A percentile compares a stretch with the other conserved stretches of the same genome.
Conservation (phyloP, 2,113 vertebrate species). For the Dipodomys spectabilis region DNA sequence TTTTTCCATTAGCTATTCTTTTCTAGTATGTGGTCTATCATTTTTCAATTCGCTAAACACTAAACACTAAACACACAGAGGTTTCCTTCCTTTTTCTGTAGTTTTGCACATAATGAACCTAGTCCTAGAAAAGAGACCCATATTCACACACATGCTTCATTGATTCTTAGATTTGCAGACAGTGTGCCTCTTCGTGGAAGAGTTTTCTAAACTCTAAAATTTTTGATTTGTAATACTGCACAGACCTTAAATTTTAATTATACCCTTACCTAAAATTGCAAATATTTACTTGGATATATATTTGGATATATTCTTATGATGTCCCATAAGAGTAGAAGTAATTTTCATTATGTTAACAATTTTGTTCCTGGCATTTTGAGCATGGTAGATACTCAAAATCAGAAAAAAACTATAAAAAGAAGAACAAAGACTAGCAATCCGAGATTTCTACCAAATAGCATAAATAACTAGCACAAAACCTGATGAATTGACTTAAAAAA, state of each 20-base stretch:
- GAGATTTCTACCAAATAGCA: neutral
- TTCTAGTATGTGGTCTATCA: neutral
- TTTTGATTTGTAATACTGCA: neutral
- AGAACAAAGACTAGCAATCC: neutral
- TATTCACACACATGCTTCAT: neutral
- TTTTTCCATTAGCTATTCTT: neutral
- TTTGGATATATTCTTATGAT: conserved; percentile 17
- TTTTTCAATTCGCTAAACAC: neutral
- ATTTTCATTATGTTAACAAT: neutral
- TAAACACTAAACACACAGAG: neutral
- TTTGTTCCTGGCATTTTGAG: neutral
- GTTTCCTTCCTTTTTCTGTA: neutral
- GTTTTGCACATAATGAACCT: neutral
- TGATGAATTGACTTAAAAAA: neutral
- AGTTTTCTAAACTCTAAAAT: neutral
- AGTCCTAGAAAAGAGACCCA: neutral
- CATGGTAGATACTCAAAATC: neutral
- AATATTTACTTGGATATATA: neutral
- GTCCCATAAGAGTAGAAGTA: neutral
- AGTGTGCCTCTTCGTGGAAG: neutral
- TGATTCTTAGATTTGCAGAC: neutral
- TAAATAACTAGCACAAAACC: neutral
- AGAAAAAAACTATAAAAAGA: neutral
- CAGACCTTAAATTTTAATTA: neutral
- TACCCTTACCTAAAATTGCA: neutral